A percentile compares a stretch with the other conserved stretches of the same genome.
phyloP scores from a whole-genome alignment of 2,888 invertebrate genomes.

The Heliothis peltigera region DNA sequence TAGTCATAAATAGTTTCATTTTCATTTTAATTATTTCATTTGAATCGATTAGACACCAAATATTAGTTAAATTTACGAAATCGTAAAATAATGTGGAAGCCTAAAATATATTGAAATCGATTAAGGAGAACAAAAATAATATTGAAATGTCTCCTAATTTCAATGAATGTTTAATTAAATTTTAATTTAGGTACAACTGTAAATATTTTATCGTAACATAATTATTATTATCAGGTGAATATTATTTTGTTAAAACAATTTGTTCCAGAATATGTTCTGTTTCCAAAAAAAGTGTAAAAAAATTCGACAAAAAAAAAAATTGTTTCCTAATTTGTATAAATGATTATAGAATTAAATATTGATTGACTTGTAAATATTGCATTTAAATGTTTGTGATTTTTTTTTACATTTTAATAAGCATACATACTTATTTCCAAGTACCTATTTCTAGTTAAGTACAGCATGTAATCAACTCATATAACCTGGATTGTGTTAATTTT shows the following conservation, averaged over 20 bases:
- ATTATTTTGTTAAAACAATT: constrained; percentile 74
- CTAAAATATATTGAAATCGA: constrained; percentile 54
- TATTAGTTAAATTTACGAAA: constrained; percentile 83
- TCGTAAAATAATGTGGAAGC: constrained; percentile 55
- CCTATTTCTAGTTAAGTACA: constrained; percentile 76
- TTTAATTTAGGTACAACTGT: constrained; percentile 68
- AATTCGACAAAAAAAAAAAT: constrained; percentile 59
- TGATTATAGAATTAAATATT: constrained; percentile 67
- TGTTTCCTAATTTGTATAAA: constrained; percentile 74
- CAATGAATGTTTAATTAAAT: constrained; percentile 66
- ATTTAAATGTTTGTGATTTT: constrained; percentile 87
- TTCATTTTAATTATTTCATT: constrained; percentile 71
- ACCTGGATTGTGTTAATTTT: constrained; percentile 83
- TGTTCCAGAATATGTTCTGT: constrained; percentile 75
- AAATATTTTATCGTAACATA: constrained; percentile 65
- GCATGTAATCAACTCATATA: constrained; percentile 81
- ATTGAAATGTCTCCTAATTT: constrained; percentile 57
- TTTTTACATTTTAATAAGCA: constrained; percentile 68
- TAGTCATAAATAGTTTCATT: constrained; percentile 80
- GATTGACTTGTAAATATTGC: constrained; percentile 85
- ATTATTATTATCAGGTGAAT: constrained; percentile 63
- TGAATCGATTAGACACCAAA: constrained; percentile 84
- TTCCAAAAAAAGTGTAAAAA: constrained; percentile 73
- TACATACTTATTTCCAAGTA: constrained; percentile 72
- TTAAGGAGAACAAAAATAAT: constrained; percentile 42